Conservation (phyloP, 2,113 vertebrate species). For the Tautogolabrus adspersus region DNA sequence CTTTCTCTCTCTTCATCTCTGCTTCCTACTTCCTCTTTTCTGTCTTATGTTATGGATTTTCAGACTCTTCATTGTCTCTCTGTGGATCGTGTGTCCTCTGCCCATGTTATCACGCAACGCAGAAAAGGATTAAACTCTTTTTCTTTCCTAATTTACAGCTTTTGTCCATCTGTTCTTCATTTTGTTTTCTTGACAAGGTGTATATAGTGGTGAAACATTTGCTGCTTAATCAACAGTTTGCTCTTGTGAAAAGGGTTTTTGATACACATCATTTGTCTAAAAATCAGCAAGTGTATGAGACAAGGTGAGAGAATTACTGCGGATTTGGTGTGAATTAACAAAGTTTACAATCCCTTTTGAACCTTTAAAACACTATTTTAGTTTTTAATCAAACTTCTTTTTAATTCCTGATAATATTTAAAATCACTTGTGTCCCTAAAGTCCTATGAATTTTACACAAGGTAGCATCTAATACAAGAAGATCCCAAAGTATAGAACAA, state of each 20-base stretch:
- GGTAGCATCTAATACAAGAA: background rate
- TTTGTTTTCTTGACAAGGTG: background rate
- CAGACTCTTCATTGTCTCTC: constrained; percentile 21
- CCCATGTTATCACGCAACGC: constrained; percentile 29
- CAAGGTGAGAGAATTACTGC: constrained; percentile 65
- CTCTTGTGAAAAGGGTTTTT: constrained; percentile 1
- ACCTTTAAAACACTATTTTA: background rate
- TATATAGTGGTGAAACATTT: background rate
- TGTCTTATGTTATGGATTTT: constrained; percentile 11
- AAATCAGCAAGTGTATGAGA: constrained; percentile 22
- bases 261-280: constrained; percentile 19
- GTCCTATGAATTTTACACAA: background rate
- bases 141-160: constrained; percentile 61
- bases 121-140: constrained; percentile 60
- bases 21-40: constrained; percentile 19
- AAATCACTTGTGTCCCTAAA: background rate
- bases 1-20: constrained; percentile 32
- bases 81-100: constrained; percentile 63
- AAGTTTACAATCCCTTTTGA: constrained; percentile 18
- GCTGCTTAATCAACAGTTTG: background rate
- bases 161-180: constrained; percentile 38
- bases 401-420: background rate
- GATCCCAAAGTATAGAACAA: background rate
- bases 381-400: background rate
- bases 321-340: constrained; percentile 49